A percentile compares a stretch with the other conserved stretches of the same genome.
phyloP scores from a whole-genome alignment of 1,140 invertebrate genomes.

The Temnothorax nylanderi region DNA sequence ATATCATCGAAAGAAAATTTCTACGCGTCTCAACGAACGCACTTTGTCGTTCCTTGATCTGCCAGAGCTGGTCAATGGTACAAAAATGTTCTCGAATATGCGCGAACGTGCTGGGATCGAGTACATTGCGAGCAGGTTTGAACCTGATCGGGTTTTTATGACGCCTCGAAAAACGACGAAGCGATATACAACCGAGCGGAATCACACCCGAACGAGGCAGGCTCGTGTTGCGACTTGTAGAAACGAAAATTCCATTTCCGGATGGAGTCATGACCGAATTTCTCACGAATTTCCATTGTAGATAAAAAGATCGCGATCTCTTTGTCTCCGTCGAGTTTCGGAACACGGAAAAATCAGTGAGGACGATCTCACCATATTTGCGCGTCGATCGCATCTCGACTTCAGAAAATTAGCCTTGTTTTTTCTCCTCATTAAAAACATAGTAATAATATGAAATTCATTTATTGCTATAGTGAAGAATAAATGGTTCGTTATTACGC shows the following conservation, averaged over 20 bases:
- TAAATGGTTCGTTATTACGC: neutral
- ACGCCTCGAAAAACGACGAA: neutral
- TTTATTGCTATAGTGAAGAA: neutral
- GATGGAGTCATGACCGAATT: neutral
- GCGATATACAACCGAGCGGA: neutral
- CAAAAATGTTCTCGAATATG: neutral
- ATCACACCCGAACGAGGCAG: neutral
- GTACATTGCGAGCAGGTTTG: neutral
- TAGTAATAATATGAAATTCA: too few species aligned
- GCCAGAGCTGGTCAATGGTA: neutral
- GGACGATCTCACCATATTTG: neutral
- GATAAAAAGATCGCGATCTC: neutral
- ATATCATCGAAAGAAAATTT: neutral
- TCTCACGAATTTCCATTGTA: neutral
- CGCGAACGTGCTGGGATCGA: neutral
- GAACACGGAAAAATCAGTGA: neutral
- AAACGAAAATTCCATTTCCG: neutral
- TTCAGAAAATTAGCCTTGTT: neutral
- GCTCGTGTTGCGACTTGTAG: neutral
- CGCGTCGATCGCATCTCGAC: neutral
- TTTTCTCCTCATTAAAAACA: neutral
- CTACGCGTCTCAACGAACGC: neutral
- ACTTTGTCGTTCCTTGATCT: neutral
- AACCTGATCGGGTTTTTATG: conserved; percentile 13
- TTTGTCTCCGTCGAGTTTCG: neutral